Conservation (phyloP, 2,797 vertebrate genomes). For the Nyctibius grandis region DNA sequence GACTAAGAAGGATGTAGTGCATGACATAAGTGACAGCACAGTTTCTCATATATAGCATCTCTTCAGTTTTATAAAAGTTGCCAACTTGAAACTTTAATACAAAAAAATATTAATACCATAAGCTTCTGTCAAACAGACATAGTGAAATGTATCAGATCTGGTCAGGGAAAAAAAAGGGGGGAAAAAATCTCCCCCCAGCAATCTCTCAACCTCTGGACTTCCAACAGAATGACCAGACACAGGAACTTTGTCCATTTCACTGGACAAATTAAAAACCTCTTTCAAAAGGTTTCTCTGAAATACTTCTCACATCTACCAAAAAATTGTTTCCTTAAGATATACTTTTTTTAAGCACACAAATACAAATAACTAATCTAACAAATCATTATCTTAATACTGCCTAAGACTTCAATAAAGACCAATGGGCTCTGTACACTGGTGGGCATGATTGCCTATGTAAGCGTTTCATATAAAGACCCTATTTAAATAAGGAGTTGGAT, state of each 20-base stretch:
- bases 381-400: neutral
- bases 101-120: neutral
- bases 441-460: neutral
- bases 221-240: neutral
- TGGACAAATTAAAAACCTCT: neutral
- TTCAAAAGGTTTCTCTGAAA: neutral
- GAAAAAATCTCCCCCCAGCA: neutral
- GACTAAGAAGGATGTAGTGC: neutral
- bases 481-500: neutral
- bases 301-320: neutral
- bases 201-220: neutral
- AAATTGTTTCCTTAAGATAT: accelerated
- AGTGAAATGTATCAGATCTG: neutral
- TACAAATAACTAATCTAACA: neutral
- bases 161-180: neutral
- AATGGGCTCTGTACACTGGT: too few relatives aligned
- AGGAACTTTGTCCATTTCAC: neutral
- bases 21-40: neutral
- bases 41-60: neutral
- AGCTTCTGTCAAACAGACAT: neutral
- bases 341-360: neutral
- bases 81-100: neutral
- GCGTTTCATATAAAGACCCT: neutral
- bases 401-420: neutral
- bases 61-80: neutral